These are phyloP conservation scores for Lithophane leautieri DNA, from an alignment of 2,888 invertebrate species.

Conservation along the genomic window DNA sequence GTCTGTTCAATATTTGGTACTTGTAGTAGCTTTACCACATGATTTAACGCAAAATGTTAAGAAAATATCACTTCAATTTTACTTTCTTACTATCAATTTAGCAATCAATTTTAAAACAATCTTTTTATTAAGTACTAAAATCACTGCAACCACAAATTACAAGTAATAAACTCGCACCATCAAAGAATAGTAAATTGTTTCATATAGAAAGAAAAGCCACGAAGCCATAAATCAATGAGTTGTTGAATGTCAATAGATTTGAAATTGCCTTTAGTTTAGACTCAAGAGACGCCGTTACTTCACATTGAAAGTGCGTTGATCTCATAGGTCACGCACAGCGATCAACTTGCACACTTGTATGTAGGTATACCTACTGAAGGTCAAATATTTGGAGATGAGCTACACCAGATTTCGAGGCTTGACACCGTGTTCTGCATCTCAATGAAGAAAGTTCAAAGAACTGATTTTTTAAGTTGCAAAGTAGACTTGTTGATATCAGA, in stretches of 20 bases:
- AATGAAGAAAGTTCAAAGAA: slow-evolving; percentile 55
- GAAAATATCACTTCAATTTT: background rate
- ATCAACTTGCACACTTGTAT: slow-evolving; percentile 73
- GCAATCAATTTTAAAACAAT: slow-evolving; percentile 17
- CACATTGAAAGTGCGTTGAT: slow-evolving; percentile 82
- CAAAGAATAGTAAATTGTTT: slow-evolving; percentile 34
- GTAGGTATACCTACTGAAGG: slow-evolving; percentile 74
- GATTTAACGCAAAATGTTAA: background rate
- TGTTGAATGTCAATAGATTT: slow-evolving; percentile 63
- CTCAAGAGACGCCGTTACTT: slow-evolving; percentile 76
- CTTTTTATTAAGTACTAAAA: background rate
- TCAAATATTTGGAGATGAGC: slow-evolving; percentile 77
- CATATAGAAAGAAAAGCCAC: slow-evolving; percentile 35
- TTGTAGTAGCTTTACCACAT: background rate
- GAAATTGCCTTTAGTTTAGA: slow-evolving; percentile 67
- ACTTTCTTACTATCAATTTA: background rate
- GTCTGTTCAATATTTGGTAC: background rate
- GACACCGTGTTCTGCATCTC: slow-evolving; percentile 59
- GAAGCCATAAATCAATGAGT: slow-evolving; percentile 35
- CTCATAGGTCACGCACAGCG: slow-evolving; percentile 77
- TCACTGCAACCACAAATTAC: slow-evolving; percentile 46
- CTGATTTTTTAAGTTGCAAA: slow-evolving; percentile 14
- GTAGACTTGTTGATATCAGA: background rate
- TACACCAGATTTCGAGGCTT: slow-evolving; percentile 66
- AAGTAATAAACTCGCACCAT: slow-evolving; percentile 26